Evolutionary conservation across 1,140 invertebrate species (phyloP).

Genomic region (Anagrus nilaparvatae): DNA sequence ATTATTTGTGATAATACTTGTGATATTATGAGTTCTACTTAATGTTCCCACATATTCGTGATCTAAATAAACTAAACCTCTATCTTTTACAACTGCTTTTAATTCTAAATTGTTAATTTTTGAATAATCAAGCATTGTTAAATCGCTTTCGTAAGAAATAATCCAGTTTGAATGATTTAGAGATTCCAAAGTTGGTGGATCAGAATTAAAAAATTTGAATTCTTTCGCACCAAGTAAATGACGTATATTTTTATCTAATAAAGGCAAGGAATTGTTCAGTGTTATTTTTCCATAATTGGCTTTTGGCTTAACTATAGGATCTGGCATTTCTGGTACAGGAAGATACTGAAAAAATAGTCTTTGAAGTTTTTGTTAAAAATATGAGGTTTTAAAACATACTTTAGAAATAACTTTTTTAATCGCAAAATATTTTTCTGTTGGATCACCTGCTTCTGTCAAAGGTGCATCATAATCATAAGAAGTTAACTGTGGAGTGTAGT

Average conservation of each 20-base stretch:
- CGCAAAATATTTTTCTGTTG: slow-evolving; percentile 70
- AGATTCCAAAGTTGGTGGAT: slow-evolving; percentile 54
- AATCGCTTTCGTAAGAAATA: slow-evolving; percentile 57
- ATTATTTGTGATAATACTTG: slow-evolving; percentile 41
- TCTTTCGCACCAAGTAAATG: slow-evolving; percentile 21
- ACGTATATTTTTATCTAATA: slow-evolving; percentile 35
- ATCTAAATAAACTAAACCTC: slow-evolving; percentile 66
- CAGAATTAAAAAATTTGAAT: slow-evolving; percentile 12
- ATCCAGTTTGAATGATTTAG: slow-evolving; percentile 53
- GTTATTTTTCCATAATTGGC: slow-evolving; percentile 44
- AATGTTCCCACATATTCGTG: slow-evolving; percentile 47
- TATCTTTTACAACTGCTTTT: slow-evolving; percentile 52
- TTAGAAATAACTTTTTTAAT: slow-evolving; percentile 57
- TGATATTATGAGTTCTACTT: slow-evolving; percentile 47
- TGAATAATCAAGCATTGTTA: slow-evolving; percentile 38
- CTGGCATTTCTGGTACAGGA: slow-evolving; percentile 34
- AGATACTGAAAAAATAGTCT: slow-evolving; percentile 35
- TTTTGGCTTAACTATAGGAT: slow-evolving; percentile 43
- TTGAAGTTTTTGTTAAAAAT: neutral
- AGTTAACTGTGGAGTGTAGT: slow-evolving; percentile 57
- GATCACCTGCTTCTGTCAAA: slow-evolving; percentile 70
- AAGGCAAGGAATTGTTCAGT: slow-evolving; percentile 36
- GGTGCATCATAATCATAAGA: slow-evolving; percentile 85
- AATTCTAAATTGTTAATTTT: slow-evolving; percentile 46
- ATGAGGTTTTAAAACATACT: slow-evolving; percentile 33